Evolutionary conservation across 1,140 invertebrate species (phyloP), one percentile per base, ranked within the genome.

Genomic region (Scylla paramamosain): DNA sequence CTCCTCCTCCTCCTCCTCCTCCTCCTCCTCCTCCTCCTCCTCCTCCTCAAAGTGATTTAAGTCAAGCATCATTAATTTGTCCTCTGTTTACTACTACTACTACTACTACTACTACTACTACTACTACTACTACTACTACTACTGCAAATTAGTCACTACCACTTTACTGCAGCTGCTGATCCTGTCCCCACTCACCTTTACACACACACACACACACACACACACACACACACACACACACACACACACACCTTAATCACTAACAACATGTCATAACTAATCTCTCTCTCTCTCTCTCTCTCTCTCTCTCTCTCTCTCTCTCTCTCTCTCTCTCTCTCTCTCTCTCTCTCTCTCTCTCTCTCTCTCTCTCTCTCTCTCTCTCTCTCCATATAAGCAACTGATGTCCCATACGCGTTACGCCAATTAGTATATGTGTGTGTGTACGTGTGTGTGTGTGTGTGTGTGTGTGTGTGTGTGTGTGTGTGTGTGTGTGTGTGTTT

Each of bases 381-480:
- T 7, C 46, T 14, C 46, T 14, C 4, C 52, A 59, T 12, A 59
- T 59, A 59, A 59, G 52, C 10, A 20, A 39, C 6, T 39, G 39
- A 39, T 39, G 39, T 39, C 39, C 39, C 39, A 39, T 39, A 39
- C 39, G 39, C 39, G 1, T 39, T 1, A 39, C 39, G 1, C 39
- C 6, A 39, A 39, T 39, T 59, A 59, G 16, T 14, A 12, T 59
- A 8, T 59, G 52, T 59, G 52, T 59, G 83, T 86, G 83, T 86
- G 83, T 86, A 14, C 20, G 83, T 86, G 83, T 86, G 83, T 86
- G 83, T 86, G 83, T 86, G 83, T 86, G 83, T 86, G 83, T 86
- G 83, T 86, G 83, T 86, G 83, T 86, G 83, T 86, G 83, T 86
- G 83, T 86, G 83, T 86, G 83, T 86, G 83, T 86, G 83, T 86